phyloP scores from a whole-genome alignment of 2,797 vertebrate genomes.

The Pseudomugil gertrudae region DNA sequence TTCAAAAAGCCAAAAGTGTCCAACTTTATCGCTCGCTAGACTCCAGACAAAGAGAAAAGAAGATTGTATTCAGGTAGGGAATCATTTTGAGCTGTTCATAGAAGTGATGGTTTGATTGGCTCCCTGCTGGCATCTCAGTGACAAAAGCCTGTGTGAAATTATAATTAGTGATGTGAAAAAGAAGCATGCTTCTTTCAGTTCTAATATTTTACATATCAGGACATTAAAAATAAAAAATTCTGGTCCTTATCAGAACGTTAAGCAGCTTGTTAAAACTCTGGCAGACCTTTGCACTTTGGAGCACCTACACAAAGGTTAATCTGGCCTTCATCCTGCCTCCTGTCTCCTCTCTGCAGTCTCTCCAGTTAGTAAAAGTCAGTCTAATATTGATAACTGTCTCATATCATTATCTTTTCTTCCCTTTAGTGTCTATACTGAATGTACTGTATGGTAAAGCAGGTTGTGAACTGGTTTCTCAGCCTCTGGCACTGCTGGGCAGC shows the following conservation, averaged over 20 bases:
- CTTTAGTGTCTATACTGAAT: too few relatives aligned
- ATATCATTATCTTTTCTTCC: too few relatives aligned
- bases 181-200: not conserved
- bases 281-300: too few relatives aligned
- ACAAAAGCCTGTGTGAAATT: slow-evolving; percentile 23
- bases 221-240: not conserved
- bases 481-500: not conserved
- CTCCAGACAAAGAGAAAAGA: slow-evolving; percentile 8
- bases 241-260: not conserved
- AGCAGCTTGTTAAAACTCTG: not conserved
- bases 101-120: slow-evolving; percentile 33
- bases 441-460: too few relatives aligned
- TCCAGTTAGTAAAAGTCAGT: too few relatives aligned
- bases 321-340: too few relatives aligned
- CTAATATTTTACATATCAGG: not conserved
- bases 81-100: slow-evolving; percentile 7
- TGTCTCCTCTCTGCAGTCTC: too few relatives aligned
- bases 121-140: slow-evolving; percentile 29
- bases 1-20: slow-evolving; percentile 3
- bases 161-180: not conserved
- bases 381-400: too few relatives aligned
- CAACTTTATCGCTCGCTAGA: not conserved
- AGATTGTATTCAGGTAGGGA: slow-evolving; percentile 12
- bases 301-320: too few relatives aligned
- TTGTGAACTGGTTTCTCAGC: not conserved